phyloP scores from a whole-genome alignment of 2,888 invertebrate species.

The Oligia strigilis region DNA sequence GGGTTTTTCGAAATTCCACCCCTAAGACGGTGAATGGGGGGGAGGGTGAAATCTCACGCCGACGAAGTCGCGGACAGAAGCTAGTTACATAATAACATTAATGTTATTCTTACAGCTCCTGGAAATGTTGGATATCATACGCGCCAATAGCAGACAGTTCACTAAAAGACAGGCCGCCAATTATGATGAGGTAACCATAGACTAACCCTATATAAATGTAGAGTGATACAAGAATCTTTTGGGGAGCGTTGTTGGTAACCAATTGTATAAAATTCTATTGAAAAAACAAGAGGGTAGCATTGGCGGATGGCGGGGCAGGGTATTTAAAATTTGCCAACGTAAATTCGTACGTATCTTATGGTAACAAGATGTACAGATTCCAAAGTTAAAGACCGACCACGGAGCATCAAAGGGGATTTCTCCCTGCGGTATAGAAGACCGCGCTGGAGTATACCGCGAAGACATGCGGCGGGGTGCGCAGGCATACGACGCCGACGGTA shows the following conservation, averaged over 20 bases:
- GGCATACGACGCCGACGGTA: neutral
- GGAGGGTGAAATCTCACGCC: too few relatives aligned
- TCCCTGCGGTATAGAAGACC: neutral
- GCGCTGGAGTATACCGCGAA: too few relatives aligned
- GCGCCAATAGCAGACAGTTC: conserved; percentile 82
- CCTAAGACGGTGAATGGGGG: too few relatives aligned
- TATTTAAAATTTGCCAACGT: neutral
- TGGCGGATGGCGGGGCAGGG: neutral
- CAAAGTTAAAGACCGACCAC: neutral
- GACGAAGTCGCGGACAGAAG: too few relatives aligned
- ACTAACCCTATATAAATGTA: neutral
- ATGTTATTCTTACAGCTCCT: conserved; percentile 83
- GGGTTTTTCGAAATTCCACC: too few relatives aligned
- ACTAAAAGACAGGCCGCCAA: conserved; percentile 80
- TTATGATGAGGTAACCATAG: conserved; percentile 83
- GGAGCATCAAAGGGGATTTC: neutral
- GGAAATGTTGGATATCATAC: conserved; percentile 87
- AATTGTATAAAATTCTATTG: neutral
- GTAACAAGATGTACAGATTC: neutral
- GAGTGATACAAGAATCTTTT: neutral
- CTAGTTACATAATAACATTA: neutral
- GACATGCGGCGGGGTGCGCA: too few relatives aligned
- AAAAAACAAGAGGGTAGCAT: neutral
- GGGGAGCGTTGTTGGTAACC: neutral
- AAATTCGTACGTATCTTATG: neutral